Evolutionary conservation across 2,888 invertebrate species (phyloP).

Genomic region (Megastigmus dorsalis): DNA sequence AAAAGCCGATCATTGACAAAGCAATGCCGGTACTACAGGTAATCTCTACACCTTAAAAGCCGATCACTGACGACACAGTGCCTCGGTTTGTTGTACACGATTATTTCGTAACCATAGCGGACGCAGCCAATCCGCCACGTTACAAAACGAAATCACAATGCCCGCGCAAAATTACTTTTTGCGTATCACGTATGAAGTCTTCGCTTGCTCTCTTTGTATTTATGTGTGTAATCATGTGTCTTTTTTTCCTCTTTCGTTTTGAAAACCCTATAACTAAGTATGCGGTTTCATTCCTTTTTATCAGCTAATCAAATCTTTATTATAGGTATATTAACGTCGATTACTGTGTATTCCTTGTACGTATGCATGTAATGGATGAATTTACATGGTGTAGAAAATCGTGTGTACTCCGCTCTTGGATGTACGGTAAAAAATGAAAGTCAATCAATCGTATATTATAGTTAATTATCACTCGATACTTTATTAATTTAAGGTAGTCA

Average conservation of each 20-base stretch:
- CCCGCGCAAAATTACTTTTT: constrained; percentile 64
- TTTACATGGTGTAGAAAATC: constrained; percentile 53
- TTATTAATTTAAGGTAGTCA: constrained; percentile 27
- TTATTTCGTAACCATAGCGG: too few species aligned
- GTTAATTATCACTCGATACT: constrained; percentile 32
- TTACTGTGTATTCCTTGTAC: constrained; percentile 52
- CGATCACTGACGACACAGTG: too few species aligned
- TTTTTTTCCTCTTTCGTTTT: too few species aligned
- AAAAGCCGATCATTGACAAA: too few species aligned
- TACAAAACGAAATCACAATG: constrained; percentile 66
- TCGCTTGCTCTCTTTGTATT: constrained; percentile 55
- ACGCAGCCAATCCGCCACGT: too few species aligned
- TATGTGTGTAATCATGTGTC: constrained; percentile 48
- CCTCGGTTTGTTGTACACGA: too few species aligned
- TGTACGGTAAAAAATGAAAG: constrained; percentile 46
- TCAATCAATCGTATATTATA: constrained; percentile 34
- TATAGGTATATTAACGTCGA: constrained; percentile 58
- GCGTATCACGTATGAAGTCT: constrained; percentile 62
- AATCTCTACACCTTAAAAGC: too few species aligned
- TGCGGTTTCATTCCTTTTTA: constrained; percentile 60
- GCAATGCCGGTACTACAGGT: too few species aligned
- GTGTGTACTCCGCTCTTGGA: constrained; percentile 43
- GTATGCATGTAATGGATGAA: constrained; percentile 55
- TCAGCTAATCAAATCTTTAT: constrained; percentile 60
- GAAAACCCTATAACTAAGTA: constrained; percentile 57